Evolutionary conservation across 2,888 invertebrate species (phyloP).

Genomic region (Saturnia pavonia): DNA sequence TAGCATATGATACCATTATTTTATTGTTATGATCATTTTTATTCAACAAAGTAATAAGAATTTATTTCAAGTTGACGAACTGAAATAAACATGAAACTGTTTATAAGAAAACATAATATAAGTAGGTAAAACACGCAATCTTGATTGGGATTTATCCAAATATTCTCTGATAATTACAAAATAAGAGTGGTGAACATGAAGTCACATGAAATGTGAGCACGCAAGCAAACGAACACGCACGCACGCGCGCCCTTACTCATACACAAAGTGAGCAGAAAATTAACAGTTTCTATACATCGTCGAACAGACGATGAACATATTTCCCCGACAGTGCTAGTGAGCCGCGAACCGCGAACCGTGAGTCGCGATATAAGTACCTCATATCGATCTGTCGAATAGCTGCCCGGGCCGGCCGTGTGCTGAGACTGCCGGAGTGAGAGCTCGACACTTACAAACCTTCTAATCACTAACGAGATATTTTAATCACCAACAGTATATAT

Average conservation of each 20-base stretch:
- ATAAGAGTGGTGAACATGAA: background rate
- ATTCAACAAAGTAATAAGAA: background rate
- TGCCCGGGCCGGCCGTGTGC: background rate
- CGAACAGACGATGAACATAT: slow-evolving; percentile 29
- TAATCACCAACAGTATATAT: background rate
- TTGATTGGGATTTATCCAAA: too few species aligned
- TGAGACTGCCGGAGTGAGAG: background rate
- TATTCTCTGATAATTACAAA: too few species aligned
- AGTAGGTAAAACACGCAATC: too few species aligned
- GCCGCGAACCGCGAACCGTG: slow-evolving; percentile 29
- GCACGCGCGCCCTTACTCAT: background rate
- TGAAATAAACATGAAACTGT: too few species aligned
- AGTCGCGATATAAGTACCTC: background rate
- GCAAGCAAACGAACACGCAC: too few species aligned
- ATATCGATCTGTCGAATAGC: slow-evolving; percentile 14
- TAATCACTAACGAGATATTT: background rate
- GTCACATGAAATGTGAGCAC: too few species aligned
- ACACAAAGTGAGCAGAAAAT: background rate
- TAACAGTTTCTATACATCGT: background rate
- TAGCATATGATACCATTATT: background rate
- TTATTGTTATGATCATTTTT: background rate
- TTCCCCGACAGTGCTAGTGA: slow-evolving; percentile 6
- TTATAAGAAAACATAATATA: too few species aligned
- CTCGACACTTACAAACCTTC: background rate
- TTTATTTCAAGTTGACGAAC: background rate